These are phyloP conservation scores for Amphiprion percula DNA, from an alignment of 2,113 vertebrate species.

Conservation along the genomic window DNA sequence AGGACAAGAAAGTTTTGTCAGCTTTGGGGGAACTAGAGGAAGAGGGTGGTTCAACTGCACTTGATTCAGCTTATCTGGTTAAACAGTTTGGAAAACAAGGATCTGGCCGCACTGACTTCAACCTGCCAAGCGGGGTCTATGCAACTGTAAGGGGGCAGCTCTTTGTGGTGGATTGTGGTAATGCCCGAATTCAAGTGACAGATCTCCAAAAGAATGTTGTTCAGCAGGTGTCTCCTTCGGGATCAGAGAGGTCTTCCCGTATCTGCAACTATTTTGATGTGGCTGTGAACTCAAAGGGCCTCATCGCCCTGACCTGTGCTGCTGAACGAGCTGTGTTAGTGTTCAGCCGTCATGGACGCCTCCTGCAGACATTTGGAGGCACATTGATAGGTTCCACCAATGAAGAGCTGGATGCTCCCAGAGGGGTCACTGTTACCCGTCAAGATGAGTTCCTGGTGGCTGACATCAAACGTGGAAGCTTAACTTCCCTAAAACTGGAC, in stretches of 20 bases:
- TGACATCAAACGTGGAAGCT: conserved; percentile 84
- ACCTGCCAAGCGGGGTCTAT: conserved; percentile 85
- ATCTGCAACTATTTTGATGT: conserved; percentile 87
- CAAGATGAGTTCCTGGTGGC: conserved; percentile 86
- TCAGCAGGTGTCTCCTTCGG: conserved; percentile 82
- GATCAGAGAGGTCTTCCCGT: conserved; percentile 71
- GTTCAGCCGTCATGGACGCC: conserved; percentile 85
- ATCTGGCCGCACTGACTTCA: conserved; percentile 85
- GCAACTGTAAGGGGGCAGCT: conserved; percentile 81
- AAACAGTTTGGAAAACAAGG: conserved; percentile 87
- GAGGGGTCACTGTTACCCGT: conserved; percentile 80
- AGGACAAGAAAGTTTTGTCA: conserved; percentile 41
- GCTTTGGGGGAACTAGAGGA: conserved; percentile 53
- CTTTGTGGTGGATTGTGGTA: conserved; percentile 88
- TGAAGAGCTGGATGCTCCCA: conserved; percentile 84
- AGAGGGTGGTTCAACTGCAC: conserved; percentile 50
- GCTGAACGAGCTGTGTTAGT: conserved; percentile 83
- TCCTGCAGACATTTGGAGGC: conserved; percentile 85
- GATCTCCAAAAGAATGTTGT: conserved; percentile 83
- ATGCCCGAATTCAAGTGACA: conserved; percentile 85
- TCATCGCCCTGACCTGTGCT: conserved; percentile 85
- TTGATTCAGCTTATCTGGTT: conserved; percentile 76
- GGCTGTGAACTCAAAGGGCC: conserved; percentile 85
- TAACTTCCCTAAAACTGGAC: conserved; percentile 82
- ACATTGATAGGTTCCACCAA: conserved; percentile 64